Base-by-base conservation (phyloP, 2,797 vertebrate species). In the Hypotaenidia okinawae region DNA sequence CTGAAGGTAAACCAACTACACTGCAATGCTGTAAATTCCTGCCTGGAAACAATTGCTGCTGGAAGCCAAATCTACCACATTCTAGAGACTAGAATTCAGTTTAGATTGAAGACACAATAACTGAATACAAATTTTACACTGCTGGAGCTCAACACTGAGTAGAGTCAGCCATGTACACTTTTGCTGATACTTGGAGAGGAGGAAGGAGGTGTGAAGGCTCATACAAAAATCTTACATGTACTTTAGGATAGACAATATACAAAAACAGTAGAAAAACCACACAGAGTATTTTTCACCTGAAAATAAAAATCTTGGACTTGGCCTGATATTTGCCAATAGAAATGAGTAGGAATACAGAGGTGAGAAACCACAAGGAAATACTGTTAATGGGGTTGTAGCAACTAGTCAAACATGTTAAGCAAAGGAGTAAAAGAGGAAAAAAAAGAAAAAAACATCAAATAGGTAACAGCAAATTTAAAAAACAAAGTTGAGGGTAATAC, bases 1-100 rank as follows among this genome's bases (percentile, higher is more conserved):
- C 68, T 70, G 67, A 92, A 93, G 83, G 67, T 32, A 95, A 92
- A 93, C 69, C 61, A 81, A 70, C 74, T 79, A 51, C 66, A 54
- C 14, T 35, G 9, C 74, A 84, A 49, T 57, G 57, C 17, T 84
- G 15, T 76, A 92, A 95, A 88, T 74, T 45, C 28, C 61, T 88
- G 49, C 27, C 83, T 87, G 72, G 55, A 93, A 90, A 81, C 9
- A 81, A 89, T 5, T 87, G 49, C 47, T 89, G 25, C 75, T 93
- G 67, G 43, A 77, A 94, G 52, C 35, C 43, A 91, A 88, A 94
- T 33, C 6, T 58, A 68, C 64, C 32, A 27, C 17, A 43, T 84
- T 90, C 47, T 59, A 69, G 83, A 57, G 43, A 63, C 67, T 73
- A 62, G 58, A 73, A 92, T 79, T 78, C 28, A 70, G 61, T 64